Evolutionary conservation across 92 coral and sea anemone genomes (phyloP).

Genomic region (Umimayanthus chanpuru): DNA sequence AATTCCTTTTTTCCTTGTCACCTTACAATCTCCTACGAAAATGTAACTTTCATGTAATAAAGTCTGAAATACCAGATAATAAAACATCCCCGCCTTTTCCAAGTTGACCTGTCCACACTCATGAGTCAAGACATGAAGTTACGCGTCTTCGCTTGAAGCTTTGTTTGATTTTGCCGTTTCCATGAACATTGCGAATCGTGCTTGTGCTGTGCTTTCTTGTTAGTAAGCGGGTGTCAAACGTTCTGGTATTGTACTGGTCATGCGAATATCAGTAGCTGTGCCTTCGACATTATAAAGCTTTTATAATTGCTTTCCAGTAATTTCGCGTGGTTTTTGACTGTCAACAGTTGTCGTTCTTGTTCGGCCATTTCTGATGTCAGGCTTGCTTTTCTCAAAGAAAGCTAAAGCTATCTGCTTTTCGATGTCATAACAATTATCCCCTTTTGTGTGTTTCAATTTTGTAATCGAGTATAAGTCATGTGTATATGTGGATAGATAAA

Average conservation of each 20-base stretch:
- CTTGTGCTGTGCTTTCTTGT: not conserved
- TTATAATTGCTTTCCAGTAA: not conserved
- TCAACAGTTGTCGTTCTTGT: slow-evolving; percentile 26
- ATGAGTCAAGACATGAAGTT: slow-evolving; percentile 10
- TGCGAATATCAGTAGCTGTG: not conserved
- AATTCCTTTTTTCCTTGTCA: not conserved
- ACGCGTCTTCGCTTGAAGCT: slow-evolving; percentile 5
- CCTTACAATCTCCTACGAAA: not conserved
- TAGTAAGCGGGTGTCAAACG: not conserved
- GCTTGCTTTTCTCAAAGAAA: not conserved
- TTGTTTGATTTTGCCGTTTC: slow-evolving; percentile 9
- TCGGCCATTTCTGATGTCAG: not conserved
- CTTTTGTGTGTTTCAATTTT: not conserved
- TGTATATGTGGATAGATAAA: not conserved
- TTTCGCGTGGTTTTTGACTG: slow-evolving; percentile 26
- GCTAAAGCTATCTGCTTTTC: not conserved
- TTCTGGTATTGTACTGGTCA: not conserved
- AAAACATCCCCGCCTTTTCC: not conserved
- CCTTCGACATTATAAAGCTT: not conserved
- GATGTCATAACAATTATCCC: not conserved
- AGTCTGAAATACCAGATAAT: not conserved
- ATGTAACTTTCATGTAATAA: not conserved
- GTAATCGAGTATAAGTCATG: not conserved
- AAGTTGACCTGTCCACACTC: slow-evolving; percentile 7
- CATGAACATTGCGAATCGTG: not conserved